Evolutionary conservation across 2,113 vertebrate genomes (phyloP).

Genomic region (Globicephala melas): DNA sequence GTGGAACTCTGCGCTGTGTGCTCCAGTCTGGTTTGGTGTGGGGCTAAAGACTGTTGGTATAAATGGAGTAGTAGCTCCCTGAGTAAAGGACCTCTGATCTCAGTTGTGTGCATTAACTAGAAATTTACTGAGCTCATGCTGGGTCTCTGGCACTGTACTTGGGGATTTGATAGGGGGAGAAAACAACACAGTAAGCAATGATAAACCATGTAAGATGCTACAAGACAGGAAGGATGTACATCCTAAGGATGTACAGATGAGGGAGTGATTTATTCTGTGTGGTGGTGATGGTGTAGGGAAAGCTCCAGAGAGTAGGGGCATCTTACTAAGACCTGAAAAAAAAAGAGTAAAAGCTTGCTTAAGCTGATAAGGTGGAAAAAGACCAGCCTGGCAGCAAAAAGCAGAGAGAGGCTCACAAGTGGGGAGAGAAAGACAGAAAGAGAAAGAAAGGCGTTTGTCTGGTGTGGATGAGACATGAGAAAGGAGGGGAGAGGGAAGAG

Average conservation of each 20-base stretch:
- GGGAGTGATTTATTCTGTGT: not conserved
- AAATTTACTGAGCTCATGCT: not conserved
- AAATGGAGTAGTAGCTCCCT: not conserved
- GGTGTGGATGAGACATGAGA: not conserved
- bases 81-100: not conserved
- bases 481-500: not conserved
- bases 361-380: not conserved
- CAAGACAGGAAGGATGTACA: not conserved
- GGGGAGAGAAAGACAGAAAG: not conserved
- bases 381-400: not conserved
- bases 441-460: not conserved
- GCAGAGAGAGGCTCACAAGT: not conserved
- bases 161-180: not conserved
- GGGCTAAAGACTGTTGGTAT: not conserved
- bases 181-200: not conserved
- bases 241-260: not conserved
- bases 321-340: not conserved
- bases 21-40: not conserved
- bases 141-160: not conserved
- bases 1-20: not conserved
- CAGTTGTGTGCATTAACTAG: not conserved
- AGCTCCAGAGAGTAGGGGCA: not conserved
- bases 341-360: not conserved
- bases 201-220: not conserved
- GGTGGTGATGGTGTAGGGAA: not conserved